Conservation (phyloP, 2,888 invertebrate genomes). For the Steinernema carpocapsae region DNA sequence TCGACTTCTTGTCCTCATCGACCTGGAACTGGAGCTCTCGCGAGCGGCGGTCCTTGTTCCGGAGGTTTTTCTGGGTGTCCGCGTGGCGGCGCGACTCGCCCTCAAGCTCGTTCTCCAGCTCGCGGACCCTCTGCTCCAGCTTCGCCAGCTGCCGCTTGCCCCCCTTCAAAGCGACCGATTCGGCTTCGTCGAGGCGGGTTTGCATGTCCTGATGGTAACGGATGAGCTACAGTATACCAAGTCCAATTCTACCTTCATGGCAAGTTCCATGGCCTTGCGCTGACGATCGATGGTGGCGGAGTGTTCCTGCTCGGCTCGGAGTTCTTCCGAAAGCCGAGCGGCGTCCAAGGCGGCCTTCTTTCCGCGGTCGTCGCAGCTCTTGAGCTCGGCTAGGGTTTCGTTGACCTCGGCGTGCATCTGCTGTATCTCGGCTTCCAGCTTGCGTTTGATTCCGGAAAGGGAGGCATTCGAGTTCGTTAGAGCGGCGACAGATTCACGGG, state of each 20-base stretch:
- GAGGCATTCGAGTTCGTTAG: slow-evolving; percentile 82
- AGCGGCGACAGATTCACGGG: slow-evolving; percentile 89
- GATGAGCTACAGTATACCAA: slow-evolving; percentile 36
- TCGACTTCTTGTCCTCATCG: slow-evolving; percentile 99
- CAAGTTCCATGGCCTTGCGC: slow-evolving; percentile 69
- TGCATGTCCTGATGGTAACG: slow-evolving; percentile 84
- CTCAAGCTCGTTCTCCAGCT: slow-evolving; percentile 65
- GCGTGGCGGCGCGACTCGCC: slow-evolving; percentile 70
- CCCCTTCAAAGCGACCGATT: slow-evolving; percentile 94
- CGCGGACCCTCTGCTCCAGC: slow-evolving; percentile 56
- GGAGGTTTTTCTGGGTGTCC: slow-evolving; percentile 72
- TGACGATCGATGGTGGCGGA: slow-evolving; percentile 94
- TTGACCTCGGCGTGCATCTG: slow-evolving; percentile 79
- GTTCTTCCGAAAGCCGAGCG: slow-evolving; percentile 94
- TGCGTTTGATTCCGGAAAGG: slow-evolving; percentile 87
- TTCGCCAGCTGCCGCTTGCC: slow-evolving; percentile 84
- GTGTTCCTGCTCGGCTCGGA: slow-evolving; percentile 98
- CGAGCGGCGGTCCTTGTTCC: slow-evolving; percentile 72
- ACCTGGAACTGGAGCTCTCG: slow-evolving; percentile 74
- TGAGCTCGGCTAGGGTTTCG: slow-evolving; percentile 95
- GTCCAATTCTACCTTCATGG: slow-evolving; percentile 2
- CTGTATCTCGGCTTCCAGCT: slow-evolving; percentile 95
- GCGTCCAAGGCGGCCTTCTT: slow-evolving; percentile 99
- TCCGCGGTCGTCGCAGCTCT: slow-evolving; percentile 96
- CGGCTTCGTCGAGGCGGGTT: slow-evolving; percentile 92